Conservation (phyloP, 2,888 invertebrate genomes). For the Malachius bipustulatus region DNA sequence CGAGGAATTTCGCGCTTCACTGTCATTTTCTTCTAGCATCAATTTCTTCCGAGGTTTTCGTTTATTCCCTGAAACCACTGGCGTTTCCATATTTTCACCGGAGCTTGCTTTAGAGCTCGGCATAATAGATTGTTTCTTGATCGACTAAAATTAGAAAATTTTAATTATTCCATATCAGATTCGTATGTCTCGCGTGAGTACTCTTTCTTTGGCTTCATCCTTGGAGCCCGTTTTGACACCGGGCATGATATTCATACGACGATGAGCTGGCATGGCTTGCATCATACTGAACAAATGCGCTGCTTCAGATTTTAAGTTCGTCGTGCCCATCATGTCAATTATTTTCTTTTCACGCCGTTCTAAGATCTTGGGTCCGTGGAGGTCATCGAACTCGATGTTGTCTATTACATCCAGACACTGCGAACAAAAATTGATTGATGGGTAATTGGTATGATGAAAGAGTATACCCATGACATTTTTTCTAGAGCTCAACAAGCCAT, state of each 20-base stretch:
- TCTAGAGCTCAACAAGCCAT: too few species aligned
- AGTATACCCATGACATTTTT: too few species aligned
- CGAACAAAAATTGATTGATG: slow-evolving; percentile 25
- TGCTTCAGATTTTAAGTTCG: slow-evolving; percentile 35
- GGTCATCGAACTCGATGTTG: slow-evolving; percentile 32
- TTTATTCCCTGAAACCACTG: too few species aligned
- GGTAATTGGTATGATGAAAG: too few species aligned
- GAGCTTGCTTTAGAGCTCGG: too few species aligned
- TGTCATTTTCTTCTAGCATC: too few species aligned
- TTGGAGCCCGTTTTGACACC: slow-evolving; percentile 27
- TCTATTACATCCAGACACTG: slow-evolving; percentile 32
- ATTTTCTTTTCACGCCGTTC: slow-evolving; percentile 36
- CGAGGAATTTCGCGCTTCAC: too few species aligned
- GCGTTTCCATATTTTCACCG: too few species aligned
- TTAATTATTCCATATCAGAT: too few species aligned
- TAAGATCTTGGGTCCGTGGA: slow-evolving; percentile 31
- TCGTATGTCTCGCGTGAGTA: neutral
- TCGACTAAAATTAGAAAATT: too few species aligned
- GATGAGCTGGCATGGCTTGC: slow-evolving; percentile 35
- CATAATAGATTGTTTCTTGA: too few species aligned
- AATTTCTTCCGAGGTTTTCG: too few species aligned
- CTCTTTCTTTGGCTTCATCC: neutral
- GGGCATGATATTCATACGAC: slow-evolving; percentile 41
- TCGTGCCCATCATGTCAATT: slow-evolving; percentile 33
- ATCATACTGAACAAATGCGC: slow-evolving; percentile 38